Base-by-base conservation (phyloP, 2,797 vertebrate genomes). In the Odontamblyopus rebecca region DNA sequence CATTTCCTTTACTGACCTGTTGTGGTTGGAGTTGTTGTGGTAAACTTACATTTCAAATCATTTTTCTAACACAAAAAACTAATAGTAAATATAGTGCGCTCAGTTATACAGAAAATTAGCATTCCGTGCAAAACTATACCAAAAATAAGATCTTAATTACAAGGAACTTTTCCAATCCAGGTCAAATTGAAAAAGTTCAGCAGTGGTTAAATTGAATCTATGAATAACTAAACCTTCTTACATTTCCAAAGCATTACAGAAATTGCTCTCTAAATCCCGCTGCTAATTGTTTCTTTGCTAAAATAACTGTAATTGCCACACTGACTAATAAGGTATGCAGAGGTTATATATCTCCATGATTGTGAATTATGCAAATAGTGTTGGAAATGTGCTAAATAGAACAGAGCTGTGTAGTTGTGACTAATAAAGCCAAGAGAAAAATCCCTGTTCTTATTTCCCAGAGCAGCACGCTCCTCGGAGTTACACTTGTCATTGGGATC, bases 311-410 rank as follows among this genome's bases (percentile, higher is more conserved):
- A 69, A 80, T 72, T 69, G 61, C 68, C 64, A 73, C 53, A 67
- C 30, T 61, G 64, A 67, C 63, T 66, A 44, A 68, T 72, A 54
- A 53, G 70, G 59, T 68, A 16, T 80, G 64, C 71, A 74, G 38
- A 62, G 68, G 26, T 70, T 66, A 64, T 69, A 75, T 16, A 16
- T 48, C 44, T 80, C 54, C 23, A 13, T 81, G 74, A 75, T 74
- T 72, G 69, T 51, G 60, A 84, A 68, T 79, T 74, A 77, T 84
- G 74, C 48, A 82, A 79, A 86, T 61, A 68, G 44, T 8, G 64
- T n/a, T 56, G 67, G 69, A 83, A 79, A 78, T 64, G 76, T 73
- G 67, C 54, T 18, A 77, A 74, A 76, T 67, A 70, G 16, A 69
- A 84, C 27, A 73, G 72, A 61, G 71, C 73, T 61, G 54, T 61